These are phyloP conservation scores for Phenganax stokvisi DNA, from an alignment of 92 coral and sea anemone species.

Conservation along the genomic window DNA sequence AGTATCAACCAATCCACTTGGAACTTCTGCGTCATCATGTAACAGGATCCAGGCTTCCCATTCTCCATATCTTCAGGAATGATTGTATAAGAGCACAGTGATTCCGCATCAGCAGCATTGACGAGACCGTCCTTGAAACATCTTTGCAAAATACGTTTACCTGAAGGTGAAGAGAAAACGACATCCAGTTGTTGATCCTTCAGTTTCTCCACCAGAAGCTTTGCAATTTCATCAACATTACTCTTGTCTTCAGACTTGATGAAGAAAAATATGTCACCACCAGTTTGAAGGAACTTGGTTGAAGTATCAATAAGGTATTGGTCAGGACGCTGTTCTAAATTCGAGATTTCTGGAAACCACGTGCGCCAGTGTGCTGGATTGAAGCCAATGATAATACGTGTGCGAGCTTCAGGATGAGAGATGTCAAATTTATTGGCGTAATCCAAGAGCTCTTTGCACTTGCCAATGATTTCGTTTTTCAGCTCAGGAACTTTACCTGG, in stretches of 20 bases:
- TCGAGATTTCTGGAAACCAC: slow-evolving; percentile 56
- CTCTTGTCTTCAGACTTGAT: slow-evolving; percentile 55
- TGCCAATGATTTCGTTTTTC: slow-evolving; percentile 45
- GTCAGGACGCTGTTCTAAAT: slow-evolving; percentile 48
- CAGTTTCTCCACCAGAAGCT: slow-evolving; percentile 21
- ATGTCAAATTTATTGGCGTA: slow-evolving; percentile 49
- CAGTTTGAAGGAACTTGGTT: slow-evolving; percentile 65
- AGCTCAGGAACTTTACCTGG: neutral
- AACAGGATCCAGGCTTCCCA: slow-evolving; percentile 58
- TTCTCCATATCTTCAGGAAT: slow-evolving; percentile 19
- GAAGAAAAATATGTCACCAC: slow-evolving; percentile 65
- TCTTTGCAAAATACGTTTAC: slow-evolving; percentile 58
- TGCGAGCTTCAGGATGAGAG: slow-evolving; percentile 43
- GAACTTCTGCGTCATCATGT: slow-evolving; percentile 69
- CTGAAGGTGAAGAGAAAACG: slow-evolving; percentile 24
- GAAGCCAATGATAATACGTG: slow-evolving; percentile 64
- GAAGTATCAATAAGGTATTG: slow-evolving; percentile 51
- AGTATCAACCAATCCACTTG: slow-evolving; percentile 67
- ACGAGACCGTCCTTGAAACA: slow-evolving; percentile 63
- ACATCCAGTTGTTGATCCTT: neutral
- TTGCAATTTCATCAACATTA: slow-evolving; percentile 44
- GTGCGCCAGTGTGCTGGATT: slow-evolving; percentile 62
- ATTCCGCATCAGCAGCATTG: slow-evolving; percentile 64
- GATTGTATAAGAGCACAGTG: slow-evolving; percentile 3
- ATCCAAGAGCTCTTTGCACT: slow-evolving; percentile 43